A percentile compares a stretch with the other conserved stretches of the same genome.
phyloP scores from a whole-genome alignment of 2,113 vertebrate genomes.

The Ariopsis seemanni region DNA sequence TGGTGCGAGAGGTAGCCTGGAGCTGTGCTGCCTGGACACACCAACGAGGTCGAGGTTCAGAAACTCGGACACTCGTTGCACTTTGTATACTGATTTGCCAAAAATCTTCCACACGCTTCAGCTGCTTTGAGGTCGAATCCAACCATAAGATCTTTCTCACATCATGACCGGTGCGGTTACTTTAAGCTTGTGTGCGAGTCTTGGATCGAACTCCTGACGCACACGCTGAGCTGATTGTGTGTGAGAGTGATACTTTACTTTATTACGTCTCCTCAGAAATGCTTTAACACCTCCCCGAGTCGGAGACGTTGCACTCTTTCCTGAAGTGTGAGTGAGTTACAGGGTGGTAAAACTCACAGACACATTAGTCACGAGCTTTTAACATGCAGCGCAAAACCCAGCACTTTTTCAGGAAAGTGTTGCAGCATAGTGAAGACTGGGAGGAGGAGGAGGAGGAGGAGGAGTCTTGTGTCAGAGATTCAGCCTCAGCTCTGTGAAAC shows the following conservation, averaged over 20 bases:
- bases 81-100: too few relatives aligned
- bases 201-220: neutral
- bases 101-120: too few relatives aligned
- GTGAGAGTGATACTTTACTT: neutral
- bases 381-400: conserved; percentile 11
- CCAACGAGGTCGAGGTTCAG: too few relatives aligned
- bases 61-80: too few relatives aligned
- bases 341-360: conserved; percentile 5
- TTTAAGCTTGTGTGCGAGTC: neutral
- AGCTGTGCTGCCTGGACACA: too few relatives aligned
- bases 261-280: neutral
- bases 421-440: neutral
- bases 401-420: neutral
- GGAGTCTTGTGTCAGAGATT: neutral
- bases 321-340: conserved; percentile 8
- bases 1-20: too few relatives aligned
- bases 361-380: neutral
- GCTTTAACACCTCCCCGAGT: neutral
- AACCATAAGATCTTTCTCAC: too few relatives aligned
- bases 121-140: too few relatives aligned
- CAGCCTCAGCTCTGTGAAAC: neutral
- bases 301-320: neutral
- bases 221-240: neutral
- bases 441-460: neutral
- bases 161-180: neutral